These are phyloP conservation scores for Diploptera punctata DNA, from an alignment of 2,888 invertebrate species.

Conservation along the genomic window DNA sequence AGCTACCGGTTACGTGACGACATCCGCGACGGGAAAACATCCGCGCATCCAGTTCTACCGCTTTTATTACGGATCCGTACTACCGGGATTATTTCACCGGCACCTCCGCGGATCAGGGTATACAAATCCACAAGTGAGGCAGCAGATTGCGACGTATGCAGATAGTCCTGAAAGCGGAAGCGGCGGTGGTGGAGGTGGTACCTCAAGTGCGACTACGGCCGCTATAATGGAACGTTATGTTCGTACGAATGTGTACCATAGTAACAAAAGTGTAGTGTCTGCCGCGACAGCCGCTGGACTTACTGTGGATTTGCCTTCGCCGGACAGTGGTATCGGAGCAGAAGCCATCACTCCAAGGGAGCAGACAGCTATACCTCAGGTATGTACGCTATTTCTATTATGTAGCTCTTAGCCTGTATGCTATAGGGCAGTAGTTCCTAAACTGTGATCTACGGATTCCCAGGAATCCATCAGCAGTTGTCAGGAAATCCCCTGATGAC, in stretches of 20 bases:
- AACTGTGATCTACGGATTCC: too few relatives aligned
- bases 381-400: too few relatives aligned
- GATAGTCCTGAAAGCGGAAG: constrained; percentile 50
- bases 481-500: too few relatives aligned
- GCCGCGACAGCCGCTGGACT: constrained; percentile 64
- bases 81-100: constrained; percentile 76
- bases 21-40: constrained; percentile 54
- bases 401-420: too few relatives aligned
- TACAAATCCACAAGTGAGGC: constrained; percentile 45
- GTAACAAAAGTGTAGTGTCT: constrained; percentile 69
- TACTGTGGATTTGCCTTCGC: constrained; percentile 93
- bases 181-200: constrained; percentile 58
- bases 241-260: constrained; percentile 67
- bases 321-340: constrained; percentile 95
- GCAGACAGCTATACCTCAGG: constrained; percentile 89
- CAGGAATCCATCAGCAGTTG: too few relatives aligned
- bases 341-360: constrained; percentile 92
- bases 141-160: constrained; percentile 47
- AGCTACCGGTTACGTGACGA: constrained; percentile 52
- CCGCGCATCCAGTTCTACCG: constrained; percentile 53
- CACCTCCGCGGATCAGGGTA: constrained; percentile 61
- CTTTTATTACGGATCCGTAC: constrained; percentile 70
- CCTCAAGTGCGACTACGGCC: constrained; percentile 62
- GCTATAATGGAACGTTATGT: constrained; percentile 74
- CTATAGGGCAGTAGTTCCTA: too few relatives aligned